Conservation (phyloP, 2,888 invertebrate genomes). For the Nomada hirtipes region DNA sequence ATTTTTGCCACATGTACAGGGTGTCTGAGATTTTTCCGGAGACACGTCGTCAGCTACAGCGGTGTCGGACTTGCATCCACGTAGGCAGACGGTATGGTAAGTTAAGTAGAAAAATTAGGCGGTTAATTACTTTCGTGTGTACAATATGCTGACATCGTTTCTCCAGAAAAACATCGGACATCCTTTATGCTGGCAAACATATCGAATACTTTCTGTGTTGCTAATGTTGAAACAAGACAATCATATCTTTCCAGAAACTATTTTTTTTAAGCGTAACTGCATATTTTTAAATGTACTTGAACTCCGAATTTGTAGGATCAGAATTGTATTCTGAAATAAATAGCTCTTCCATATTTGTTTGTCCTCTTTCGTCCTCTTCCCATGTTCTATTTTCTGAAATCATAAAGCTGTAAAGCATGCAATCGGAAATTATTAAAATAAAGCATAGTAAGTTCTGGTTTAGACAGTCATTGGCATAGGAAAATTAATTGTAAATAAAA, state of each 20-base stretch:
- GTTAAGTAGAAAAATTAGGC: too few species aligned
- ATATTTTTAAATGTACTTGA: constrained; percentile 5
- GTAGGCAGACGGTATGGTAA: too few species aligned
- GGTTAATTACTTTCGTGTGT: too few species aligned
- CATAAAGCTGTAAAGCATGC: background rate
- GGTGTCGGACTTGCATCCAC: too few species aligned
- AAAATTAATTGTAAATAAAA: background rate
- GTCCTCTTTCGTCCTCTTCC: background rate
- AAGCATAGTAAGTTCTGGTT: too few species aligned
- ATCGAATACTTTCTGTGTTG: background rate
- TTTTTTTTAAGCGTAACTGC: background rate
- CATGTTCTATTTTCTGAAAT: too few species aligned
- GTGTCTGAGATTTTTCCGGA: too few species aligned
- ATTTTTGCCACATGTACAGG: background rate
- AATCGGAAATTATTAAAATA: too few species aligned
- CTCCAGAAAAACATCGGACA: too few species aligned
- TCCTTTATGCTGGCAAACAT: background rate
- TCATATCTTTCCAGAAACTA: background rate
- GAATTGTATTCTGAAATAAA: constrained; percentile 1
- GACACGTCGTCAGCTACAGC: too few species aligned
- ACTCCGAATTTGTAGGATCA: background rate
- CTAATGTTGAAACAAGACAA: background rate
- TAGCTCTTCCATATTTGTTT: background rate
- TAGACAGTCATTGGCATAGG: too few species aligned
- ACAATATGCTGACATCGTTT: too few species aligned